Percentiles rank a stretch among this genome's conserved stretches.
phyloP scores from a whole-genome alignment of 2,888 invertebrate genomes.

The Spicauda simplicius region DNA sequence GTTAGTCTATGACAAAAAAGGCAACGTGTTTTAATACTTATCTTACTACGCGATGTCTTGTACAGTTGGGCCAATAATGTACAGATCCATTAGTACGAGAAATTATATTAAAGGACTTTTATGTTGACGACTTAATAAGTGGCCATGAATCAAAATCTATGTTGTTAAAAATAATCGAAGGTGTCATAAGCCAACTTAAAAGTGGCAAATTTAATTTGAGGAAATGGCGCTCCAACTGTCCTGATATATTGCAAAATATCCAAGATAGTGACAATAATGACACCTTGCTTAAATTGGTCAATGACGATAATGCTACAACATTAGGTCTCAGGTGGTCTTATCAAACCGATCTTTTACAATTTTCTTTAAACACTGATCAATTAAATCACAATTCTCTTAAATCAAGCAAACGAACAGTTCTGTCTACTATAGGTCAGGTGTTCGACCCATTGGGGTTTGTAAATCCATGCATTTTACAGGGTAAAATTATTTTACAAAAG shows the following conservation, averaged over 20 bases:
- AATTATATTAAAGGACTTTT: constrained; percentile 2
- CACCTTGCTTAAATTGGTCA: neutral
- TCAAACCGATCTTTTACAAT: neutral
- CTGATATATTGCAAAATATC: neutral
- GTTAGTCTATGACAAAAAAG: too few species aligned
- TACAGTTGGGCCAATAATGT: constrained; percentile 6
- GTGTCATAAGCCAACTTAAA: constrained; percentile 2
- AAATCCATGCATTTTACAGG: constrained; percentile 3
- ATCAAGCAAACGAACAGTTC: neutral
- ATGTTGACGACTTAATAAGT: constrained; percentile 6
- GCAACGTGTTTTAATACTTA: neutral
- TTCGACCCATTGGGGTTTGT: constrained; percentile 8
- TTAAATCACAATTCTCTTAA: neutral
- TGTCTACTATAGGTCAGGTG: neutral
- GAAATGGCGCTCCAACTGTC: neutral
- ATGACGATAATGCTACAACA: neutral
- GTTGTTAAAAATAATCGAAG: neutral
- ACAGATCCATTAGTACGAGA: constrained; percentile 1
- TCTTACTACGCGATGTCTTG: constrained; percentile 2
- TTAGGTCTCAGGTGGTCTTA: neutral
- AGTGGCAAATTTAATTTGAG: neutral
- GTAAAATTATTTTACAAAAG: constrained; percentile 8
- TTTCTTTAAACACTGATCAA: neutral
- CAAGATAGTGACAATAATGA: neutral
- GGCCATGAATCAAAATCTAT: neutral